phyloP scores from a whole-genome alignment of 2,797 vertebrate genomes.

The Naso thynnoides region DNA sequence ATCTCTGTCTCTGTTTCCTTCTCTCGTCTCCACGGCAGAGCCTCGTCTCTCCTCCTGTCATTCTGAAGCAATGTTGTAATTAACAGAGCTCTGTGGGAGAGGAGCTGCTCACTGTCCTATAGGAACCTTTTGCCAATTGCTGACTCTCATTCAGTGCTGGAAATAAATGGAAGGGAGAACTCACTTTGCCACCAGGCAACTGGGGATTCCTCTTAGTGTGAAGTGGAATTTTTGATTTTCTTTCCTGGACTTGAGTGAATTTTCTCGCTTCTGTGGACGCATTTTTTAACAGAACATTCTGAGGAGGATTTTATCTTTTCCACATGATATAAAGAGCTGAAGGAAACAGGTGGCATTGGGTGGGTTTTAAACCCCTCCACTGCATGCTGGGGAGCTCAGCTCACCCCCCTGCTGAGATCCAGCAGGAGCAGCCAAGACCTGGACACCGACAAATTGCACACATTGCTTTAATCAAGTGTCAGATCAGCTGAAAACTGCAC shows the following conservation, averaged over 20 bases:
- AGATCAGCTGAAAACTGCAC: slow-evolving; percentile 20
- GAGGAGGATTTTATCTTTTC: slow-evolving; percentile 27
- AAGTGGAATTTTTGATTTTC: slow-evolving; percentile 38
- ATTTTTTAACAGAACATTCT: slow-evolving; percentile 6
- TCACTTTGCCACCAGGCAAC: slow-evolving; percentile 33
- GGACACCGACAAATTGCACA: slow-evolving; percentile 30
- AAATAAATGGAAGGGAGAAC: slow-evolving; percentile 34
- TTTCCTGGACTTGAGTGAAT: slow-evolving; percentile 38
- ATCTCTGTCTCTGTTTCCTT: slow-evolving; percentile 18
- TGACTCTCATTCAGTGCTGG: slow-evolving; percentile 43
- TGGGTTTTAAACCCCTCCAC: slow-evolving; percentile 36
- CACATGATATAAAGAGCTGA: slow-evolving; percentile 25
- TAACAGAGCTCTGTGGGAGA: slow-evolving; percentile 45
- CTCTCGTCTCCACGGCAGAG: slow-evolving; percentile 13
- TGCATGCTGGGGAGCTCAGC: slow-evolving; percentile 45
- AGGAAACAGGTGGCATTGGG: slow-evolving; percentile 61
- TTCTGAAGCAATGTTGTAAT: slow-evolving; percentile 49
- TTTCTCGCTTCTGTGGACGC: slow-evolving; percentile 16
- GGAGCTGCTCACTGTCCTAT: slow-evolving; percentile 21
- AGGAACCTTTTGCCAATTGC: slow-evolving; percentile 33
- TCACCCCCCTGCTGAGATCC: slow-evolving; percentile 44
- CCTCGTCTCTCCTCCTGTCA: slow-evolving; percentile 30
- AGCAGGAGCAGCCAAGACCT: slow-evolving; percentile 45
- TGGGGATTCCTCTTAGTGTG: slow-evolving; percentile 53
- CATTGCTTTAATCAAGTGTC: slow-evolving; percentile 7